Conservation (phyloP, 2,113 vertebrate genomes). For the Thamnaconus septentrionalis region DNA sequence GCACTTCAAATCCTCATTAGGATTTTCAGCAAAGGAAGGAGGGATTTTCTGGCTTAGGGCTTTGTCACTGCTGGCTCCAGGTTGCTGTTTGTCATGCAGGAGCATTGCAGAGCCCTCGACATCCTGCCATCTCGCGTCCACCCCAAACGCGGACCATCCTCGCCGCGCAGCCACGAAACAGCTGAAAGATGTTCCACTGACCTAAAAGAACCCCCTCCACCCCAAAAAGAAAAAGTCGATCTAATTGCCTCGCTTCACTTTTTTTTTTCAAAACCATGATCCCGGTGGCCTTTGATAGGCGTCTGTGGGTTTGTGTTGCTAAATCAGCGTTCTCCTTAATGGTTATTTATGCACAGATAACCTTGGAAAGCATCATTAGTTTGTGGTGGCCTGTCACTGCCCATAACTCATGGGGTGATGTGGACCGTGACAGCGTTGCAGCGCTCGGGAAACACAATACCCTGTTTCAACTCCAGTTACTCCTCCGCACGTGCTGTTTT, state of each 20-base stretch:
- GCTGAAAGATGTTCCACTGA: constrained; percentile 34
- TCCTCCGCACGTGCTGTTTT: constrained; percentile 21
- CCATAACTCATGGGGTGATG: constrained; percentile 47
- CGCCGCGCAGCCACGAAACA: constrained; percentile 41
- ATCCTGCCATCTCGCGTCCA: constrained; percentile 61
- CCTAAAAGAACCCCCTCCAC: background rate
- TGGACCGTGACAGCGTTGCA: constrained; percentile 29
- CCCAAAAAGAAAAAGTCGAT: background rate
- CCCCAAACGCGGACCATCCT: constrained; percentile 37
- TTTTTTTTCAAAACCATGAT: background rate
- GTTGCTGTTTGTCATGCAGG: constrained; percentile 80
- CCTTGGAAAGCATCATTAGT: constrained; percentile 66
- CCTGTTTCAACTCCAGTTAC: constrained; percentile 25
- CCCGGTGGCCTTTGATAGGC: constrained; percentile 18
- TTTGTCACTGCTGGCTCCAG: constrained; percentile 78
- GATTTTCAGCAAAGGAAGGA: constrained; percentile 77
- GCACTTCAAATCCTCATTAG: constrained; percentile 78
- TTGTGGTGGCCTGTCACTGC: constrained; percentile 59
- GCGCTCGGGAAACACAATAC: constrained; percentile 21
- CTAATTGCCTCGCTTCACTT: too few relatives aligned
- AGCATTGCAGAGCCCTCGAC: constrained; percentile 60
- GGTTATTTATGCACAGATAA: constrained; percentile 64
- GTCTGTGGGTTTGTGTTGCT: constrained; percentile 34
- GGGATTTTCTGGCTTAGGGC: constrained; percentile 79
- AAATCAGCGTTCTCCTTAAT: constrained; percentile 59